Evolutionary conservation across 1,140 invertebrate genomes (phyloP), one percentile per base, ranked within the genome.

Genomic region (Drosophila ercepeae): DNA sequence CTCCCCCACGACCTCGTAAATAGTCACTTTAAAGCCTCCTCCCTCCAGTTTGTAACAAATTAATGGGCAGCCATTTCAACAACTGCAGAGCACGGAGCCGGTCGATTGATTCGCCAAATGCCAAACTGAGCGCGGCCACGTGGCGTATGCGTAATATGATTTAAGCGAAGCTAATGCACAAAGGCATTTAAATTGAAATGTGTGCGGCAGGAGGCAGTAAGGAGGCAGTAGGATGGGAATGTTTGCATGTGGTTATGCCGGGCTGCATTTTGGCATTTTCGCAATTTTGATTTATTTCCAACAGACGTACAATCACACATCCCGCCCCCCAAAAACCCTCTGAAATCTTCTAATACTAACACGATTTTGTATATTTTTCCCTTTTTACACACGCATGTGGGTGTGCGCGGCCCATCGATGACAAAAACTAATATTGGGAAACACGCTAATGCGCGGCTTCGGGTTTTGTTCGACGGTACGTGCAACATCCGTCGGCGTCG

Each of bases 131-230:
- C 63, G 50, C 51, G 51, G 48, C 45, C 41, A 78, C 57, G 76
- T 69, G 63, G 81, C 79, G 76, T 84, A 84, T 84, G 81, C 71
- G 76, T 86, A 75, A 84, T 84, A 86, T 79, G 76, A 84, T 84
- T 84, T 84, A 86, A 84, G 76, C 81, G 58, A 46, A 54, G 81
- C 81, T 84, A 83, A 83, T 83, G 78, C 78, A 86, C 79, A 84
- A 86, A 84, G 81, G 81, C 81, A 86, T 86, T 79, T 79, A 84
- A 84, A 86, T 84, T 86, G 75, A 83, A 84, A 84, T 79, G 73
- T 75, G 55, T 58, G 29, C 36, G 34, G 21, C 9, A 41, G n/a
- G n/a, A n/a, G n/a, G n/a, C n/a, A n/a, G n/a, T 13, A 27, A 5
- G 14, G 23, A 13, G 25, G 51, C 7, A 36, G n/a, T 39, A 8